Evolutionary conservation across 2,797 vertebrate genomes (phyloP).

Genomic region (Amazonetta brasiliensis): DNA sequence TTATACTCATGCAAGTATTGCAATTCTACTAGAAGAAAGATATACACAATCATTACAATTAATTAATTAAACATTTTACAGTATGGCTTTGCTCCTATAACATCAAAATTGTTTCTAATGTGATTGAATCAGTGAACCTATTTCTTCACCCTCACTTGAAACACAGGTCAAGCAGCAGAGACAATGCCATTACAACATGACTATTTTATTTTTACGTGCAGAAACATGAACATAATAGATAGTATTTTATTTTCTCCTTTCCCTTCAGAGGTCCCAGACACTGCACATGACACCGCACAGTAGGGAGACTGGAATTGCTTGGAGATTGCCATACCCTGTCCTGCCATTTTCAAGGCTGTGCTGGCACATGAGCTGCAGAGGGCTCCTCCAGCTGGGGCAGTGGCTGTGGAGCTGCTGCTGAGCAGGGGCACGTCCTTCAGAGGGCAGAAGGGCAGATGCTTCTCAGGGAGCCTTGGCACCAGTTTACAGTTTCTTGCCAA

Average conservation of each 20-base stretch:
- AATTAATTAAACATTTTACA: background rate
- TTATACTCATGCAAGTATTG: background rate
- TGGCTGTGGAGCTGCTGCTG: background rate
- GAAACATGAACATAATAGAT: background rate
- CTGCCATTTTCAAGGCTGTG: rapidly evolving
- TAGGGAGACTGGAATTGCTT: background rate
- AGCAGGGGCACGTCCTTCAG: no score
- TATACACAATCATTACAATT: background rate
- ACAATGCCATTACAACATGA: no score
- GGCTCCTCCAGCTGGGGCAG: background rate
- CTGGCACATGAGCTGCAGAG: background rate
- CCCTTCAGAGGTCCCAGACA: background rate
- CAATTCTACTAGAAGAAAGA: background rate
- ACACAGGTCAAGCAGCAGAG: background rate
- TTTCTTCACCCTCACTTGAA: background rate
- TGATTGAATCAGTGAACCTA: no score
- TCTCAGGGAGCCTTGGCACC: background rate
- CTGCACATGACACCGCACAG: rapidly evolving
- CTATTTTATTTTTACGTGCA: background rate
- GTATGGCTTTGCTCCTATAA: background rate
- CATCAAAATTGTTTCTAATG: background rate
- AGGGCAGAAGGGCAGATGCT: background rate
- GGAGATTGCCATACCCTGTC: no score
- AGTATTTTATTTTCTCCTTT: background rate
- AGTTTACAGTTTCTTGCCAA: background rate